A percentile compares a stretch with the other conserved stretches of the same genome.
phyloP scores from a whole-genome alignment of 2,888 invertebrate genomes.

The Megamerina dolium region DNA sequence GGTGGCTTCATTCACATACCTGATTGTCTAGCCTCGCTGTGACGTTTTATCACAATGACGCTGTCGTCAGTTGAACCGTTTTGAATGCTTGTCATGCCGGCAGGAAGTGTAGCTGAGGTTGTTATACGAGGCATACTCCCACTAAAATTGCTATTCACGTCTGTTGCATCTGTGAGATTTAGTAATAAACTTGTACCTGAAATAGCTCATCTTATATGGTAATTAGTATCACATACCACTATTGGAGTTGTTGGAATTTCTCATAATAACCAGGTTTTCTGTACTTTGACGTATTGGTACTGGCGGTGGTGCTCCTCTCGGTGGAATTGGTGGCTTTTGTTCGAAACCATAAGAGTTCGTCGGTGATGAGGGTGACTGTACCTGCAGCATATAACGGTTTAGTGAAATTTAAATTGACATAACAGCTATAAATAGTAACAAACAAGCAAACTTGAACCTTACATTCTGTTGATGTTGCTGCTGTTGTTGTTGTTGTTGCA shows the following conservation, averaged over 20 bases:
- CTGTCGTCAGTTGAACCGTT: slow-evolving; percentile 45
- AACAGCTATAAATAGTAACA: neutral
- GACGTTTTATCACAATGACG: slow-evolving; percentile 35
- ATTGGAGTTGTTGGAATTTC: slow-evolving; percentile 39
- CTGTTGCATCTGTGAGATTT: slow-evolving; percentile 32
- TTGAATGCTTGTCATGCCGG: slow-evolving; percentile 33
- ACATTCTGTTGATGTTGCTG: slow-evolving; percentile 26
- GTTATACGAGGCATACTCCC: slow-evolving; percentile 32
- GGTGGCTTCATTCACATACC: slow-evolving; percentile 38
- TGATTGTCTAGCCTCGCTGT: slow-evolving; percentile 43
- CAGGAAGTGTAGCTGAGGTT: slow-evolving; percentile 39
- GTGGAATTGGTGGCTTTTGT: slow-evolving; percentile 56
- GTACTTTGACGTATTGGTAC: slow-evolving; percentile 51
- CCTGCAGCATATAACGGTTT: slow-evolving; percentile 26
- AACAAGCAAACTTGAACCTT: slow-evolving; percentile 1
- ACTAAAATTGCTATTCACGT: slow-evolving; percentile 32
- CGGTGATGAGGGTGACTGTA: slow-evolving; percentile 38
- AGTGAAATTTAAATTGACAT: neutral
- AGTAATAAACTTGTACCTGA: no score
- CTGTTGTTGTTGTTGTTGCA: slow-evolving; percentile 47
- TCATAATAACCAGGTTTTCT: slow-evolving; percentile 41
- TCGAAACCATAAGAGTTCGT: slow-evolving; percentile 43
- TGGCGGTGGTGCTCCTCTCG: slow-evolving; percentile 56
- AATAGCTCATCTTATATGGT: no score
- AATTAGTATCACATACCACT: slow-evolving; percentile 39